These are phyloP conservation scores for Sebastes itinus DNA, from an alignment of 2,797 vertebrate species.

Conservation along the genomic window DNA sequence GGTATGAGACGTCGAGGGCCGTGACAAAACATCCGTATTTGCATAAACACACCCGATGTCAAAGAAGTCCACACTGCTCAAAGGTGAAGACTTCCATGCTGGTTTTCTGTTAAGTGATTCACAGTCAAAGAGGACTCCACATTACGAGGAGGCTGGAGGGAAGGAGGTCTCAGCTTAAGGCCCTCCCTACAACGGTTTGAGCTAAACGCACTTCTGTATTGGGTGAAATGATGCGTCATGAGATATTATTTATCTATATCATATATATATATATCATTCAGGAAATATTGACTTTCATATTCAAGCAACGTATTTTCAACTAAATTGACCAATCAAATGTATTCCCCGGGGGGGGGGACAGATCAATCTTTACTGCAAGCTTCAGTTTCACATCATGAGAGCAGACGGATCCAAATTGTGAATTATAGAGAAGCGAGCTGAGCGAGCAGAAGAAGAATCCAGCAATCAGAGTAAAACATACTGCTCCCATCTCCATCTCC, in stretches of 20 bases:
- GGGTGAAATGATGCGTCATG: constrained; percentile 21
- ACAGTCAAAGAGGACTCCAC: neutral
- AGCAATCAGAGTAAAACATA: constrained; percentile 54
- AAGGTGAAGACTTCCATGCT: neutral
- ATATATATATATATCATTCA: constrained; percentile 19
- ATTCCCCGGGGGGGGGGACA: constrained; percentile 14
- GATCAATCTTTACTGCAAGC: constrained; percentile 56
- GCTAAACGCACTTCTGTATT: constrained; percentile 1
- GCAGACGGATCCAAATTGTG: constrained; percentile 47
- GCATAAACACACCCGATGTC: neutral
- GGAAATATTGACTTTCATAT: constrained; percentile 61
- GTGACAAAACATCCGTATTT: too few species aligned
- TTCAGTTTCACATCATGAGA: constrained; percentile 61
- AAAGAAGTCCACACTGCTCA: neutral
- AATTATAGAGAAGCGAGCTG: constrained; percentile 37
- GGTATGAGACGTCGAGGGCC: too few species aligned
- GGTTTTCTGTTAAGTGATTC: neutral
- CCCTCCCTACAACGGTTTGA: neutral
- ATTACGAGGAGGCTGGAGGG: too few species aligned
- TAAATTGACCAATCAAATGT: constrained; percentile 62
- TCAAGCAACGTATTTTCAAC: constrained; percentile 39
- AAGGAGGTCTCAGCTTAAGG: neutral
- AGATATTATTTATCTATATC: constrained; percentile 51
- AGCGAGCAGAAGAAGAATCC: constrained; percentile 44
- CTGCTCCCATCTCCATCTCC: constrained; percentile 37